Evolutionary conservation across 2,797 vertebrate species (phyloP).

Genomic region (Channallabes apus): DNA sequence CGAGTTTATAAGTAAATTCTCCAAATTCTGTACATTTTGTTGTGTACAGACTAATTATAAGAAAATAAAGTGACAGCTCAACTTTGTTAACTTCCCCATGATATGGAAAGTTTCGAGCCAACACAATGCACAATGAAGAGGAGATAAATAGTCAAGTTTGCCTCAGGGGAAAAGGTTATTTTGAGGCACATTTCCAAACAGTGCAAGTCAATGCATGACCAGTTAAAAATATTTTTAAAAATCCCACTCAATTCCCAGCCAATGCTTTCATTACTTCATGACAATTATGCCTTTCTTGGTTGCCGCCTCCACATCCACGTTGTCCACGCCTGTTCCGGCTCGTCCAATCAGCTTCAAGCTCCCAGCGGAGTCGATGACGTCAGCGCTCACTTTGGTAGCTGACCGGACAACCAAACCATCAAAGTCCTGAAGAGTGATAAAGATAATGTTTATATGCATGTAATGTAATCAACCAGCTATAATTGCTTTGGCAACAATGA

Average conservation of each 20-base stretch:
- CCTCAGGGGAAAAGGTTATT: neutral
- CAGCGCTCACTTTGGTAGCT: conserved; percentile 91
- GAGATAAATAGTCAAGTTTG: neutral
- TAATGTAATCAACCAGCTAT: too few species aligned
- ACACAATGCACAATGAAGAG: neutral
- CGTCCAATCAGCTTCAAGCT: conserved; percentile 90
- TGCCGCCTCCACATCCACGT: conserved; percentile 92
- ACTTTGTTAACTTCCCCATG: too few species aligned
- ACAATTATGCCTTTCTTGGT: conserved; percentile 92
- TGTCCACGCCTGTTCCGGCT: conserved; percentile 95
- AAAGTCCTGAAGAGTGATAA: conserved; percentile 75
- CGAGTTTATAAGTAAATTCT: neutral
- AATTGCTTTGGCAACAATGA: too few species aligned
- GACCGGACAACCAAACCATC: conserved; percentile 94
- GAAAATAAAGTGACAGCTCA: too few species aligned
- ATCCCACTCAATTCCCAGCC: neutral
- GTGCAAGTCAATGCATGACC: neutral
- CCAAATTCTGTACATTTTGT: neutral
- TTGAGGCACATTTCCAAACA: neutral
- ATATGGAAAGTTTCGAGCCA: too few species aligned
- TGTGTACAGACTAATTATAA: too few species aligned
- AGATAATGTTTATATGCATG: neutral
- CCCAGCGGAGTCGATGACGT: conserved; percentile 81
- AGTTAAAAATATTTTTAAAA: neutral
- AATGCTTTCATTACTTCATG: conserved; percentile 88